Base-by-base conservation (phyloP, 1,140 invertebrate genomes). In the Drosophila sturtevanti region DNA sequence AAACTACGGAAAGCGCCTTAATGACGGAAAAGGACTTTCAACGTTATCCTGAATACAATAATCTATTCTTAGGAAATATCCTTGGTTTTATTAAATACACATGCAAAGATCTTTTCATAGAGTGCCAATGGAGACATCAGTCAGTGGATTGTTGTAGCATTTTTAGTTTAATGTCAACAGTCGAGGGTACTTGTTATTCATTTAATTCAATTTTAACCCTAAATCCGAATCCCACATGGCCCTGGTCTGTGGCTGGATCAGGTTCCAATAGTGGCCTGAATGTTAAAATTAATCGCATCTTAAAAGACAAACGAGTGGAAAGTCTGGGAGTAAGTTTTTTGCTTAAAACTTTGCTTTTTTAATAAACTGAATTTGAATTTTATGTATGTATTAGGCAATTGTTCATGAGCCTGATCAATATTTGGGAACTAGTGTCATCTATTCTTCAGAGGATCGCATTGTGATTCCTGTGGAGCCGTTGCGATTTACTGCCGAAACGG, bases 111-210 rank as follows among this genome's bases (percentile, higher is more conserved):
- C 65, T 90, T 1, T 90, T 90, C 38, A 11, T 14, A 0, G 60
- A 85, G 59, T 90, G 89, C 60, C 65, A 41, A 0, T 90, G 89
- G 89, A 72, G 80, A 1, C 69, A 64, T 3, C 41, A 48, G 7
- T 0, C 37, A 0, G 27, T 90, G 11, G 71, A 89, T 31, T 90
- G 89, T 58, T 90, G 89, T 34, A 69, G 59, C 7, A 14, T 90
- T 1, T 90, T 90, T 10, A 37, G 58, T 0, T 5, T 48, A 0
- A 31, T 34, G 12, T 37, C 22, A 2, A 69, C 63, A 0, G 21
- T 63, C 0, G 51, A 56, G 2, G 77, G 85, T 0, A 14, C 52
- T 6, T 85, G 79, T n/a, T 90, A 63, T n/a, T 41, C 67, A 0
- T 90, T 90, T 22, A 90, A 90, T 55, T 59, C 72, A 1, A 0